Evolutionary conservation across 2,113 vertebrate species (phyloP).

Genomic region (Pteropus alecto): DNA sequence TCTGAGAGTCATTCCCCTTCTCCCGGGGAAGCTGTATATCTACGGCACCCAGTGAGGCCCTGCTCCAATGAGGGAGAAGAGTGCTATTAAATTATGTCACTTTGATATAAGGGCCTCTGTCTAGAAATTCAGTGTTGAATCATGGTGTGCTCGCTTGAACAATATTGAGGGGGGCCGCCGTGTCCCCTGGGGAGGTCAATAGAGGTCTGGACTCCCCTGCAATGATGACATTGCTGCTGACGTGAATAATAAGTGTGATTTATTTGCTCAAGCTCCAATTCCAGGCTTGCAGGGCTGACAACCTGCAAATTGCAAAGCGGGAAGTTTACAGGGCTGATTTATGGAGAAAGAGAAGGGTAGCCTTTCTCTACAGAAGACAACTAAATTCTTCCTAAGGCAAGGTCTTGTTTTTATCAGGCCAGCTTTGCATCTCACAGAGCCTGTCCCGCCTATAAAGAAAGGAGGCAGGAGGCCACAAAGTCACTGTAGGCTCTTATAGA

Average conservation of each 20-base stretch:
- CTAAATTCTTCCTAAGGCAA: background rate
- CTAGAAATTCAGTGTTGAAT: slow-evolving; percentile 45
- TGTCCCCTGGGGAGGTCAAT: slow-evolving; percentile 19
- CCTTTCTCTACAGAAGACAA: background rate
- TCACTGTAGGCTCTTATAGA: background rate
- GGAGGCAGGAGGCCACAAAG: background rate
- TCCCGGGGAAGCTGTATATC: slow-evolving; percentile 44
- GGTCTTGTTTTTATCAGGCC: background rate
- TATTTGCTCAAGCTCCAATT: background rate
- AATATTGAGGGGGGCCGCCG: background rate
- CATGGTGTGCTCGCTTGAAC: background rate
- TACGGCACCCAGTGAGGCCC: background rate
- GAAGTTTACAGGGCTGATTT: slow-evolving; percentile 31
- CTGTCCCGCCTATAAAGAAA: background rate
- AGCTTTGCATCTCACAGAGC: background rate
- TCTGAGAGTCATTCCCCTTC: background rate
- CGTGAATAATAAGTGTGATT: slow-evolving; percentile 40
- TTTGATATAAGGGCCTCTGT: slow-evolving; percentile 64
- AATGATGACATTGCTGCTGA: slow-evolving; percentile 55
- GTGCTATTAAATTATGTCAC: slow-evolving; percentile 56
- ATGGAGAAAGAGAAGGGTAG: background rate
- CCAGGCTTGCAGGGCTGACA: background rate
- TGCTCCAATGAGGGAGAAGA: background rate
- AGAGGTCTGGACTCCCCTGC: background rate
- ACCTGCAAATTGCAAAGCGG: background rate